These are phyloP conservation scores for Vandiemenella viatica DNA, from an alignment of 2,888 invertebrate species.

Conservation along the genomic window DNA sequence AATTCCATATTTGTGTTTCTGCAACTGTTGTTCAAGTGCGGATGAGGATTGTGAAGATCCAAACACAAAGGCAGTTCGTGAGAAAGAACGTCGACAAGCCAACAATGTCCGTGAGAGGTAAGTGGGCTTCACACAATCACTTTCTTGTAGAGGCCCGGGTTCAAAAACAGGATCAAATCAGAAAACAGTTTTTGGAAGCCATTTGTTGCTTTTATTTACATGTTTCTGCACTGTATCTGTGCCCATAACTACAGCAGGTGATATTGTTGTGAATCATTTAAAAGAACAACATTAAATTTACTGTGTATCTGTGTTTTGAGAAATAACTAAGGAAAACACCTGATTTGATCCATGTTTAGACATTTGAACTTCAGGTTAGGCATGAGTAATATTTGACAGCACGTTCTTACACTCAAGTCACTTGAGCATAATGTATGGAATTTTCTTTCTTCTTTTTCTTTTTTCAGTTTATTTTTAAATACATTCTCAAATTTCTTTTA, in stretches of 20 bases:
- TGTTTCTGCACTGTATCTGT: too few species aligned
- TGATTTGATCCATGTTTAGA: conserved; percentile 10
- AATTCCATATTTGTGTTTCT: conserved; percentile 12
- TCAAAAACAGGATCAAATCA: conserved; percentile 25
- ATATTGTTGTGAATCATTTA: too few species aligned
- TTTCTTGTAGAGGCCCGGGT: conserved; percentile 30
- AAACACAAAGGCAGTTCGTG: conserved; percentile 80
- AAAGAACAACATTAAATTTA: too few species aligned
- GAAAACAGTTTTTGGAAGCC: too few species aligned
- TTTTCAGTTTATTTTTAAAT: too few species aligned
- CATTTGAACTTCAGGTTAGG: conserved; percentile 7
- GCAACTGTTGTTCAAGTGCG: conserved; percentile 59
- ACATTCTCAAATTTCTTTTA: too few species aligned
- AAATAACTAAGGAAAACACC: too few species aligned
- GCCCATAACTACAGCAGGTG: too few species aligned
- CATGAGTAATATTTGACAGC: conserved; percentile 1
- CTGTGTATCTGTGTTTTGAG: too few species aligned
- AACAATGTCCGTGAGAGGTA: conserved; percentile 96
- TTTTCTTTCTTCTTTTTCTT: too few species aligned
- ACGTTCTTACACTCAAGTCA: conserved; percentile 11
- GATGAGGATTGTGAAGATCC: conserved; percentile 74
- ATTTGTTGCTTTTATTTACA: too few species aligned
- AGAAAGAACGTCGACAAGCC: conserved; percentile 88
- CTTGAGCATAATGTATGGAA: background rate
- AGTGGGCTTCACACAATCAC: conserved; percentile 29